phyloP scores from a whole-genome alignment of 2,888 invertebrate genomes.

The Phalera bucephala region DNA sequence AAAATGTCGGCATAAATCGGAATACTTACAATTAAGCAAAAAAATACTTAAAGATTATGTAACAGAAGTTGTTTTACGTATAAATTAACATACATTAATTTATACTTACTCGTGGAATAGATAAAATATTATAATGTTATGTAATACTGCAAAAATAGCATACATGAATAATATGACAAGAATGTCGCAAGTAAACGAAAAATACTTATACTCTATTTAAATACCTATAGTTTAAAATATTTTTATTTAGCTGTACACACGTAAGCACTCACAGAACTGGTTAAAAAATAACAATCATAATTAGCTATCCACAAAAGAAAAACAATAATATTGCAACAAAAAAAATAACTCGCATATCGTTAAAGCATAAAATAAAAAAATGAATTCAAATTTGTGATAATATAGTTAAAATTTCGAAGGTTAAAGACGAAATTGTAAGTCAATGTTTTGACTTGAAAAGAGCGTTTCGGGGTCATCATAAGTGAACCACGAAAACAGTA shows the following conservation, averaged over 20 bases:
- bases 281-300: too few relatives aligned
- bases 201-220: too few relatives aligned
- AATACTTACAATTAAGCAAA: neutral
- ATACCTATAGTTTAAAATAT: too few relatives aligned
- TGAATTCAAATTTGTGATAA: conserved; percentile 31
- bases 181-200: conserved; percentile 4
- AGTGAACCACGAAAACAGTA: conserved; percentile 17
- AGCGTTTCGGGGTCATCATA: conserved; percentile 36
- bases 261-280: too few relatives aligned
- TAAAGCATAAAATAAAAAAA: neutral
- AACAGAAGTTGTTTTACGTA: neutral
- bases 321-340: too few relatives aligned
- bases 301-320: too few relatives aligned
- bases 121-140: conserved; percentile 5
- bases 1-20: neutral
- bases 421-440: conserved; percentile 44
- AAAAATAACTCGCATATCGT: too few relatives aligned
- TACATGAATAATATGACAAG: conserved; percentile 10
- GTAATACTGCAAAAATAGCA: conserved; percentile 9
- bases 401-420: conserved; percentile 32
- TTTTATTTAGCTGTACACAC: too few relatives aligned
- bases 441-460: conserved; percentile 41
- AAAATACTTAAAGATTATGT: neutral
- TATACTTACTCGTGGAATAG: conserved; percentile 1
- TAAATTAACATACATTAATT: conserved; percentile 7